Percentiles rank a stretch among this genome's conserved stretches.
Evolutionary conservation across 2,888 invertebrate genomes (phyloP).

Genomic region (Amiota minor): DNA sequence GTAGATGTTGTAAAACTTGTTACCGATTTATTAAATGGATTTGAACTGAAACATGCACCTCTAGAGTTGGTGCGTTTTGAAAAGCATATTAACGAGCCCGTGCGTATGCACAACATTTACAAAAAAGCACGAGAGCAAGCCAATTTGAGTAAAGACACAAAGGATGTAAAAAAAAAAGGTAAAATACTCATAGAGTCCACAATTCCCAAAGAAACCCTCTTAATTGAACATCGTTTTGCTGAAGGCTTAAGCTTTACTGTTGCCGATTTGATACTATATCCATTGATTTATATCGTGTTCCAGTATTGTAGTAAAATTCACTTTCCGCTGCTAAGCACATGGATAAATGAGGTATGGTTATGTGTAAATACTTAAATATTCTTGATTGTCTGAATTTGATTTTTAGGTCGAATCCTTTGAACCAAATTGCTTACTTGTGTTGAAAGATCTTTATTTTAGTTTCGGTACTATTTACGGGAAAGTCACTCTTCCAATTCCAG

Average conservation of each 20-base stretch:
- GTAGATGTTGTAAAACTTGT: constrained; percentile 80
- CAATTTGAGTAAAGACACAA: constrained; percentile 64
- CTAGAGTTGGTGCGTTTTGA: constrained; percentile 85
- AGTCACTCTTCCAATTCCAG: constrained; percentile 54
- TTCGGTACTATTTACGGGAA: constrained; percentile 23
- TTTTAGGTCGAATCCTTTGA: constrained; percentile 66
- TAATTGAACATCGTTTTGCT: constrained; percentile 81
- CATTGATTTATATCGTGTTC: constrained; percentile 79
- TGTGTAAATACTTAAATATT: not conserved
- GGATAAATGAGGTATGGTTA: constrained; percentile 75
- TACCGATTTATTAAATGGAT: constrained; percentile 72
- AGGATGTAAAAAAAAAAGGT: constrained; percentile 54
- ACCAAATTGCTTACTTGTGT: constrained; percentile 54
- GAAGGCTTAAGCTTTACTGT: constrained; percentile 89
- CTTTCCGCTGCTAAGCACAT: constrained; percentile 79
- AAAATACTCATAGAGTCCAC: constrained; percentile 74
- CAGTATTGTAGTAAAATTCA: constrained; percentile 69
- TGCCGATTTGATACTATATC: constrained; percentile 86
- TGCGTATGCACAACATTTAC: constrained; percentile 88
- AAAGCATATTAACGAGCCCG: constrained; percentile 86
- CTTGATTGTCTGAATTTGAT: not conserved
- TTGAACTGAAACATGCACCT: constrained; percentile 75
- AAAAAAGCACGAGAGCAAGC: constrained; percentile 80
- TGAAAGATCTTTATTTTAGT: constrained; percentile 56
- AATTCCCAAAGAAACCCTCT: constrained; percentile 66